These are phyloP conservation scores for Zosterops pallidus DNA, from an alignment of 2,113 vertebrate genomes.

Conservation along the genomic window DNA sequence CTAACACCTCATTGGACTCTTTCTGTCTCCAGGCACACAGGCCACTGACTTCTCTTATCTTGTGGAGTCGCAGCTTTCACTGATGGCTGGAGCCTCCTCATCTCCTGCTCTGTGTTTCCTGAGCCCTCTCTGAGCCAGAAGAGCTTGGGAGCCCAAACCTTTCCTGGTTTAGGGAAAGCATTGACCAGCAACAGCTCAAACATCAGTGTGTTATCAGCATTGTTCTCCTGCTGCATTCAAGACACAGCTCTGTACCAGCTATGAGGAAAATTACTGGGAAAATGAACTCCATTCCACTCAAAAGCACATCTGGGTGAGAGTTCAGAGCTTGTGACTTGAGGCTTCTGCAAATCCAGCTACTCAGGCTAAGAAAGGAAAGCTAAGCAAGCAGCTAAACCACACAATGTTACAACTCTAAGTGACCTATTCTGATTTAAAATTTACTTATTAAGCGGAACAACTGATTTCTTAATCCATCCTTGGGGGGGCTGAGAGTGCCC, in stretches of 20 bases:
- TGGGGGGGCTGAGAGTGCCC: not conserved
- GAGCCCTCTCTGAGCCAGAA: fast-evolving
- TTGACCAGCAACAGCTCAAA: not conserved
- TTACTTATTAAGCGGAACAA: not conserved
- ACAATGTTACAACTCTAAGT: not conserved
- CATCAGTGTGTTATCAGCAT: not conserved
- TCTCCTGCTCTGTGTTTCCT: not conserved
- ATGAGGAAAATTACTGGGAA: not conserved
- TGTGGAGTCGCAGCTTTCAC: not conserved
- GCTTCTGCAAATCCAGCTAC: not conserved
- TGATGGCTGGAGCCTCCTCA: not conserved
- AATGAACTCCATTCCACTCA: not conserved
- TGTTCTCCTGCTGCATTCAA: not conserved
- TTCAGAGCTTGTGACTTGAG: not conserved
- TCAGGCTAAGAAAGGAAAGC: not conserved
- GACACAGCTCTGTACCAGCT: not conserved
- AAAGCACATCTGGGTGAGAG: not conserved
- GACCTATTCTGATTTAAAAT: not conserved
- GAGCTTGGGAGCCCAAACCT: not conserved
- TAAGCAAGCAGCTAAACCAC: not conserved
- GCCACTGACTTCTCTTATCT: not conserved
- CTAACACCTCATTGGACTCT: not conserved
- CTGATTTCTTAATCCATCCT: not conserved
- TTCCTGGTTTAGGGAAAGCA: not conserved
- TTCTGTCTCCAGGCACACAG: not conserved